Evolutionary conservation across 1,140 invertebrate species (phyloP).

Genomic region (Bombus impatiens): DNA sequence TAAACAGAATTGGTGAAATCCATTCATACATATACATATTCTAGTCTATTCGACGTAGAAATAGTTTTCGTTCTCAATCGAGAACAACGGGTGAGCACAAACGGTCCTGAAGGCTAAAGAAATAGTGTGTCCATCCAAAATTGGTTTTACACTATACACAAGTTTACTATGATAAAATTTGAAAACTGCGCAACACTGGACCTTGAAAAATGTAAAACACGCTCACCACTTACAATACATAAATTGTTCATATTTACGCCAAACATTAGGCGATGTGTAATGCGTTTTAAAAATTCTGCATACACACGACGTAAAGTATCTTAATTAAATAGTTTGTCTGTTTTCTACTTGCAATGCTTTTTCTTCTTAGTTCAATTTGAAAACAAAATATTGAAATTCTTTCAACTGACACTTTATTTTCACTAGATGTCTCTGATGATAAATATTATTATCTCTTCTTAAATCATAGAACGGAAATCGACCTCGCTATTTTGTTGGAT

Average conservation of each 20-base stretch:
- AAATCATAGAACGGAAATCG: not conserved
- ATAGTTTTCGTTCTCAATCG: slow-evolving; percentile 29
- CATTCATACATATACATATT: slow-evolving; percentile 49
- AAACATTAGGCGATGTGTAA: slow-evolving; percentile 3
- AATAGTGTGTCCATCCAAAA: slow-evolving; percentile 43
- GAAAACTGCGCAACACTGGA: slow-evolving; percentile 65
- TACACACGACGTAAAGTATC: not conserved
- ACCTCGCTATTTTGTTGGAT: not conserved
- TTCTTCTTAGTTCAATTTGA: not conserved
- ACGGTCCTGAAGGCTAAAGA: slow-evolving; percentile 35
- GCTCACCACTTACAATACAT: slow-evolving; percentile 18
- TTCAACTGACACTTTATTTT: not conserved
- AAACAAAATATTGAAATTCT: not conserved
- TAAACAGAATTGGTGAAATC: slow-evolving; percentile 52
- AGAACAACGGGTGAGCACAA: slow-evolving; percentile 26
- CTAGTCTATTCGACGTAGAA: slow-evolving; percentile 26
- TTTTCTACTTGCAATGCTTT: not conserved
- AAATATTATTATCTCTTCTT: slow-evolving; percentile 11
- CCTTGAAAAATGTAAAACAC: slow-evolving; percentile 27
- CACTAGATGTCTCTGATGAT: not conserved
- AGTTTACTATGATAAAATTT: slow-evolving; percentile 63
- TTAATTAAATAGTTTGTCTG: not conserved
- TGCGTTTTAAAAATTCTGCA: not conserved
- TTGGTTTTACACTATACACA: slow-evolving; percentile 51
- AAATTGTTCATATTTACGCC: not conserved